Percentiles rank a stretch among this genome's conserved stretches.
phyloP scores from a whole-genome alignment of 2,113 vertebrate genomes.

The Callaeas wilsoni region DNA sequence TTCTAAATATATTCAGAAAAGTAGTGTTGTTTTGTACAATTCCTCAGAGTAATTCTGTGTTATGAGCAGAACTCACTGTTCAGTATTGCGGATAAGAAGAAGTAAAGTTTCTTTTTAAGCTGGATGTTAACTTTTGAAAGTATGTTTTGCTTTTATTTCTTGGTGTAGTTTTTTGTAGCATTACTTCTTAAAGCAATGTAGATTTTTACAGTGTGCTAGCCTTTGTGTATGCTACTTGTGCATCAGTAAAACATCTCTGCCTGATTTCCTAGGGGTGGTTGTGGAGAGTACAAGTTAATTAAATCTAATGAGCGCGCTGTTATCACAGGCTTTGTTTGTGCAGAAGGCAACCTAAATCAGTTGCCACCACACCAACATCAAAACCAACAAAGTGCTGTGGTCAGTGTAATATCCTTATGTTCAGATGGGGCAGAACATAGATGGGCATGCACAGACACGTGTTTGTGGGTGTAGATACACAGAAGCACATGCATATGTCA shows the following conservation, averaged over 20 bases:
- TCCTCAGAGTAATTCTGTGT: background rate
- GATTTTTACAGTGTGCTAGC: background rate
- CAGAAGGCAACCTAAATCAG: background rate
- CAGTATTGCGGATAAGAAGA: background rate
- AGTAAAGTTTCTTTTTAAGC: background rate
- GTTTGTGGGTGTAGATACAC: background rate
- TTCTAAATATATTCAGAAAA: background rate
- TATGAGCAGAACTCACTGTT: background rate
- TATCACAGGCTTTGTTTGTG: background rate
- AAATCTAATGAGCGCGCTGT: background rate
- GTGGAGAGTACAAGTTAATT: background rate
- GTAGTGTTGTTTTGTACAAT: background rate
- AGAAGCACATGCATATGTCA: background rate
- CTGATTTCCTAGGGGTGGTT: background rate
- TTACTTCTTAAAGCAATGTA: background rate
- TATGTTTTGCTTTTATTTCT: background rate
- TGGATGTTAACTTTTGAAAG: background rate
- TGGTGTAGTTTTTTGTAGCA: background rate
- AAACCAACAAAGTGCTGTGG: background rate
- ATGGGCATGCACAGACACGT: rapidly evolving
- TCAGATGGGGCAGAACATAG: background rate
- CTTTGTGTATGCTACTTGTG: background rate
- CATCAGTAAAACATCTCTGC: background rate
- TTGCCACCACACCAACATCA: background rate
- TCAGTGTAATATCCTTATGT: background rate